Conservation (phyloP, 2,113 vertebrate species). For the Chlamydotis undulata region DNA sequence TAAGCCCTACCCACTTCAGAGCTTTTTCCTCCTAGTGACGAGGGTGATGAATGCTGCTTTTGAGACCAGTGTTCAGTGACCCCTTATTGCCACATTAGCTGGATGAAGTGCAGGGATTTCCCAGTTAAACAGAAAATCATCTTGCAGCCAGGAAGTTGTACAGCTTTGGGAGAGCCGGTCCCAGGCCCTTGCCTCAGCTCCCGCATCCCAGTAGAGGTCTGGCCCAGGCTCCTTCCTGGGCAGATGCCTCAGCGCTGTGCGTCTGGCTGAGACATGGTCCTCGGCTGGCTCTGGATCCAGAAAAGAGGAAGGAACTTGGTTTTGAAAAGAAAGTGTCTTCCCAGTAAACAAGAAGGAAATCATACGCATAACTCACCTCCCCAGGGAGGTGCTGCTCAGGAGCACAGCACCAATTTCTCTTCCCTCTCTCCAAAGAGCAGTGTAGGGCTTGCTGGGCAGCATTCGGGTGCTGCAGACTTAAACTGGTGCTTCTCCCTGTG, state of each 20-base stretch:
- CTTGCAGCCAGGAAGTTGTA: neutral
- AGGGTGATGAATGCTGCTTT: neutral
- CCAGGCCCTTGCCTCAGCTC: neutral
- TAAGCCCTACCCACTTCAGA: neutral
- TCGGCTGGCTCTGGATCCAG: neutral
- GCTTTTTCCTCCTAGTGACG: neutral
- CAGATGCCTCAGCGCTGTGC: neutral
- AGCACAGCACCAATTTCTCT: neutral
- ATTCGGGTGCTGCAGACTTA: neutral
- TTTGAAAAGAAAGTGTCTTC: neutral
- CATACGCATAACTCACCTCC: neutral
- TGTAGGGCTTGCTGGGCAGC: neutral
- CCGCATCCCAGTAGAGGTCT: neutral
- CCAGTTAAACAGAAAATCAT: neutral
- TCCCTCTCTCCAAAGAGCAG: neutral
- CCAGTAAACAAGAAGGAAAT: neutral
- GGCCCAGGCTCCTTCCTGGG: neutral
- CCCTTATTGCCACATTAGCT: neutral
- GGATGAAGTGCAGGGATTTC: neutral
- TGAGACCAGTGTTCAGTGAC: neutral
- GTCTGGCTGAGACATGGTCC: neutral
- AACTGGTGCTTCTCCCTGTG: rapidly evolving
- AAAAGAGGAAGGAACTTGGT: neutral
- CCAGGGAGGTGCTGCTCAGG: neutral
- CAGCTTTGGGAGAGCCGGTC: neutral